Evolutionary conservation across 2,797 vertebrate genomes (phyloP), one percentile per base, ranked within the genome.

Genomic region (Jordanella pulchra): DNA sequence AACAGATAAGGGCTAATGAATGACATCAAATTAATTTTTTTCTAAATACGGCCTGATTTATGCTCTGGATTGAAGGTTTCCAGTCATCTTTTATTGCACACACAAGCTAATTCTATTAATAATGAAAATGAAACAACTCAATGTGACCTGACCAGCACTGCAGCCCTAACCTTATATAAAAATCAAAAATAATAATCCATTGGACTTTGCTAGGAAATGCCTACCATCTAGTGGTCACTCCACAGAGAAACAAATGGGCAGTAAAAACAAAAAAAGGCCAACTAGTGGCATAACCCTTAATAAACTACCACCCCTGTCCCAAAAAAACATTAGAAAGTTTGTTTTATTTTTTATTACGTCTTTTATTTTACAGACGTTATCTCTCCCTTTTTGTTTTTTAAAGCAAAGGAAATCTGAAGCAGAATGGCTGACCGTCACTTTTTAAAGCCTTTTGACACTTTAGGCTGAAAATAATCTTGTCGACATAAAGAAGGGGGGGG

Each of bases 211-310:
- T 55, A 70, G 70, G 60, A 63, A 77, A 75, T 42, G 81, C 55
- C 79, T 78, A 68, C 89, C 89, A 90, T 81, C 87, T 90, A 85
- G 88, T 88, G 88, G 84, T 69, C 42, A 25, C 56, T 77, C 58
- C 0, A 44, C 7, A 78, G 2, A 76, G 28, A 77, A 78, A 78
- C 67, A 75, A 4, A 28, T 42, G 86, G 48, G 85, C 68, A 86
- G 0, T 25, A 48, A 56, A 80, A 32, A n/a, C n/a, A n/a, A 67
- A 23, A 81, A 65, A 83, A 64, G 23, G 70, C 79, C 87, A 92
- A 92, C 92, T 93, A 93, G 94, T 95, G 93, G 91, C 93, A 94
- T 93, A 92, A 94, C 93, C 94, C 96, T 96, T 95, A 96, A 96
- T 94, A 95, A 96, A 96, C 94, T 39, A 25, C 60, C 23, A 35